A percentile compares a stretch with the other conserved stretches of the same genome.
These are phyloP conservation scores for Calliopsis andreniformis DNA, from an alignment of 1,140 invertebrate species.

Conservation along the genomic window DNA sequence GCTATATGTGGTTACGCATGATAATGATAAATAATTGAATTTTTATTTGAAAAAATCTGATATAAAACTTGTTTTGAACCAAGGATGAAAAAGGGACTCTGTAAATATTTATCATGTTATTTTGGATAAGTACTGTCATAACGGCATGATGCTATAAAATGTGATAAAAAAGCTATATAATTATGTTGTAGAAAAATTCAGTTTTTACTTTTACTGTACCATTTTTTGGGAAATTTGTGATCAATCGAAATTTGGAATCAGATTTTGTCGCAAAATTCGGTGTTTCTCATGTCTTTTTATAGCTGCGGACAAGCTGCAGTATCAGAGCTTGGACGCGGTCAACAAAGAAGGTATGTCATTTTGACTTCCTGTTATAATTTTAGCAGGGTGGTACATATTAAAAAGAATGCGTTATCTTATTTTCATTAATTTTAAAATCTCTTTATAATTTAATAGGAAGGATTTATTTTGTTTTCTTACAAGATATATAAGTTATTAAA, in stretches of 20 bases:
- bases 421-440: neutral
- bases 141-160: neutral
- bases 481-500: neutral
- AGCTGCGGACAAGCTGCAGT: constrained; percentile 83
- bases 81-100: neutral
- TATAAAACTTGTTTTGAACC: neutral
- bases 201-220: neutral
- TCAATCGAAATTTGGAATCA: constrained; percentile 27
- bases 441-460: neutral
- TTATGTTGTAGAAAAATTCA: neutral
- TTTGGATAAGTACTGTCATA: neutral
- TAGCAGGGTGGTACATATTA: constrained; percentile 10
- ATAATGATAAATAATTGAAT: neutral
- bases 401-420: constrained; percentile 21
- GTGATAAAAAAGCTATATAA: neutral
- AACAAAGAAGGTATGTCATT: constrained; percentile 83
- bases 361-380: constrained; percentile 29
- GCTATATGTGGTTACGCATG: constrained; percentile 28
- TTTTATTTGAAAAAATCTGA: neutral
- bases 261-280: constrained; percentile 51
- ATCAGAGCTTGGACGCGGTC: constrained; percentile 85
- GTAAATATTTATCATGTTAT: neutral
- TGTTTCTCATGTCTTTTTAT: constrained; percentile 80
- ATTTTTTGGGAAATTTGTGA: constrained; percentile 3
- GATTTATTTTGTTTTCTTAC: neutral